Evolutionary conservation across 2,113 vertebrate genomes (phyloP), one percentile per base, ranked within the genome.

Genomic region (Hypocryptadius cinnamomeus): DNA sequence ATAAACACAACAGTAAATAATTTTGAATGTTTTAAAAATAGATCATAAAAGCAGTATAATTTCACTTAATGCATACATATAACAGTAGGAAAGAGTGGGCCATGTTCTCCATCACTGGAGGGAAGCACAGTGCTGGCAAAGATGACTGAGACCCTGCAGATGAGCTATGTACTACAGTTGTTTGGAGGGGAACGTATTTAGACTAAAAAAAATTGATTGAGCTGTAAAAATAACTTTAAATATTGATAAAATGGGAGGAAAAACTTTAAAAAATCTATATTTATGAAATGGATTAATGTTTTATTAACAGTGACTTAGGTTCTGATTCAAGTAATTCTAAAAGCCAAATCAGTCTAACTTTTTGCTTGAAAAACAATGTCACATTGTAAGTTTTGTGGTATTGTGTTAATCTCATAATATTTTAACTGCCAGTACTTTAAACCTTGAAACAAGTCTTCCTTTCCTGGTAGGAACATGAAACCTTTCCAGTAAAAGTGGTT

Each of bases 21-120:
- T 85, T 84, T 76, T 44, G 60, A 90, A 83, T 79, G 85, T 45
- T 90, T 89, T 92, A 84, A 90, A 90, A 97, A 96, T 89, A 89
- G 57, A 13, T 80, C 80, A 73, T 87, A 90, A 94, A 91, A 92
- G 72, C 77, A 77, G 37, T 65, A 45, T 73, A 80, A 93, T 93
- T 83, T 95, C 59, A 79, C 50, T 89, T 96, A 95, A 81, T 93
- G 80, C 15, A 27, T 66, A 20, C 54, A 35, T n/a, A 79, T 66
- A 85, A 54, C 13, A n/a, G 6, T 13, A 71, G 39, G 28, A 59
- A 51, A 42, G 54, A 54, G 60, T 31, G 39, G 68, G 42, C 42
- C 5, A 3, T 27, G 33, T 73, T 95, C 68, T 87, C 21, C 39
- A 7, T 78, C 25, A 37, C 8, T 83, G 85, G 18, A 80, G 25